Conservation (phyloP, 2,113 vertebrate genomes). For the Perca schrenkii region DNA sequence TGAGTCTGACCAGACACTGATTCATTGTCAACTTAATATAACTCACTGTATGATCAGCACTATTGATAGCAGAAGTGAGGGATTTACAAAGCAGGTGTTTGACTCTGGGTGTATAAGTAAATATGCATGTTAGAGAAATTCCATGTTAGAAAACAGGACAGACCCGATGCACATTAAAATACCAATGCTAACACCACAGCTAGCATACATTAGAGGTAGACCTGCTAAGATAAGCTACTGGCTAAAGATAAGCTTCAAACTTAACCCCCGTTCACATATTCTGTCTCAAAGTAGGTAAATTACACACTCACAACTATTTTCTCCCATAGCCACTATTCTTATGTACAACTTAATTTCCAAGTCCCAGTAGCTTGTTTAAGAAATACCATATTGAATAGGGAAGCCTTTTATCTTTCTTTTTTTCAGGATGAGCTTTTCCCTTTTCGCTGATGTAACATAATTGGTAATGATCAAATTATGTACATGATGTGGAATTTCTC, state of each 20-base stretch:
- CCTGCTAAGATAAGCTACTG: constrained; percentile 1
- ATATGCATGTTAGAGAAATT: constrained; percentile 5
- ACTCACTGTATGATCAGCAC: constrained; percentile 30
- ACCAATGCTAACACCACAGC: constrained; percentile 2
- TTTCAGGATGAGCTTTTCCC: neutral
- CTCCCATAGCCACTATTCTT: neutral
- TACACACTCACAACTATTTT: neutral
- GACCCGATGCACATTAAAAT: neutral
- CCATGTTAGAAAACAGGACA: neutral
- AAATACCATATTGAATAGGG: neutral
- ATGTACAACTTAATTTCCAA: neutral
- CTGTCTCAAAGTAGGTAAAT: neutral
- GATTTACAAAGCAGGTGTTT: constrained; percentile 26
- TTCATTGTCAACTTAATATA: constrained; percentile 41
- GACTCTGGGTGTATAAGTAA: neutral
- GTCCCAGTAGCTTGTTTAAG: neutral
- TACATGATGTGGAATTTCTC: neutral
- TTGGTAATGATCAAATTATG: neutral
- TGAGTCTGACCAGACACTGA: constrained; percentile 45
- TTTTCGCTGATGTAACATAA: neutral
- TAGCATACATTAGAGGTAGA: neutral
- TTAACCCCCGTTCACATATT: neutral
- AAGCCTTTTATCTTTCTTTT: neutral
- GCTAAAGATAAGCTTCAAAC: neutral
- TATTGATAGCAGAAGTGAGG: constrained; percentile 17